A percentile compares a stretch with the other conserved stretches of the same genome.
These are phyloP conservation scores for Acromyrmex heyeri DNA, from an alignment of 1,140 invertebrate genomes.

Conservation along the genomic window DNA sequence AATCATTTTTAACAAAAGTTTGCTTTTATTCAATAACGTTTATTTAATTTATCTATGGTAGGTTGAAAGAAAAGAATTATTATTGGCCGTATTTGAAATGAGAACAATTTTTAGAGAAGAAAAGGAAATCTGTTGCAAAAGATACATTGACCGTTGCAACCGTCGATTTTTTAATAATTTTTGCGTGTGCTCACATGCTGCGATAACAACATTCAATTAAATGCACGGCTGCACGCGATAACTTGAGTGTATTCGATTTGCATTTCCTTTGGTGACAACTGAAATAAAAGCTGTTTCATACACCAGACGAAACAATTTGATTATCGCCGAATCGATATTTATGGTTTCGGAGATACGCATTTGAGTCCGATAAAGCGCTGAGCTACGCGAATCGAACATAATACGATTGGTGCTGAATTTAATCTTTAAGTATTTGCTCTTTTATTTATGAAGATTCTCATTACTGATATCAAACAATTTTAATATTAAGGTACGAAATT, in stretches of 20 bases:
- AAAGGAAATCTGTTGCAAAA: background rate
- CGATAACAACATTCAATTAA: background rate
- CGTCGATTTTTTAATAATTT: background rate
- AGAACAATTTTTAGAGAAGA: background rate
- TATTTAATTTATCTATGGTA: too few relatives aligned
- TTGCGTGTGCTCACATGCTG: too few relatives aligned
- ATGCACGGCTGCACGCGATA: background rate
- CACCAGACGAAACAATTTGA: conserved; percentile 20
- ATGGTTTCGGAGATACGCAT: conserved; percentile 8
- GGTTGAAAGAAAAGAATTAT: too few relatives aligned
- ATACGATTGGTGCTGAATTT: background rate
- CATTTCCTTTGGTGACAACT: background rate
- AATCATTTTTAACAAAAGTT: too few relatives aligned
- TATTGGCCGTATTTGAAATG: too few relatives aligned
- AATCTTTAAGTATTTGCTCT: background rate
- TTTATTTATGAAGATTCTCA: background rate
- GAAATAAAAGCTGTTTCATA: background rate
- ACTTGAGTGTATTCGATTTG: background rate
- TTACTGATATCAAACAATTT: background rate
- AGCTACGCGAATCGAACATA: background rate
- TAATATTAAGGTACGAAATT: background rate
- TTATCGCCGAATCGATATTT: conserved; percentile 28
- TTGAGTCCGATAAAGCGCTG: background rate
- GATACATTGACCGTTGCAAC: background rate
- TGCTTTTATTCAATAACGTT: too few relatives aligned